Evolutionary conservation across 2,113 vertebrate genomes (phyloP).

Genomic region (Chaenogobius annularis): DNA sequence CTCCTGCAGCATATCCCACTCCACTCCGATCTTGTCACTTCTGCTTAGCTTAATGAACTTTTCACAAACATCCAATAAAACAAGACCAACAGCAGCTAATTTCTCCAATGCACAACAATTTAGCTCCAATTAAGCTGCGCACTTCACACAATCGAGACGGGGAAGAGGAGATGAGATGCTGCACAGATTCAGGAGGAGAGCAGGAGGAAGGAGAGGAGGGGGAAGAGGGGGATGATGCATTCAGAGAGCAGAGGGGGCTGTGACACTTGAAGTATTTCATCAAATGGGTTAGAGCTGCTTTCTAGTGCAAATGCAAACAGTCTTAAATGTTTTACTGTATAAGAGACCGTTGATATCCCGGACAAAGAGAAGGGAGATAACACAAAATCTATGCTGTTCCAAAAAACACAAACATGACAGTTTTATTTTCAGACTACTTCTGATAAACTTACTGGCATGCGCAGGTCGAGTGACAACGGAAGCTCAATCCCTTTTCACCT

Average conservation of each 20-base stretch:
- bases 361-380: neutral
- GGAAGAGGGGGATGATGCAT: neutral
- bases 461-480: too few relatives aligned
- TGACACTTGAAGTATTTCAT: constrained; percentile 35
- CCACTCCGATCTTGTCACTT: neutral
- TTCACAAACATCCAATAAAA: constrained; percentile 10
- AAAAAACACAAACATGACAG: too few relatives aligned
- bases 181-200: neutral
- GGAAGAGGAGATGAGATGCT: neutral
- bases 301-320: constrained; percentile 34
- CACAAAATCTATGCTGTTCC: neutral
- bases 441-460: too few relatives aligned
- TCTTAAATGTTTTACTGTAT: neutral
- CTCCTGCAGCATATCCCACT: neutral
- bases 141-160: neutral
- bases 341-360: neutral
- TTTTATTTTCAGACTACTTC: too few relatives aligned
- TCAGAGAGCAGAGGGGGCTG: neutral
- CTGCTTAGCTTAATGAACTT: constrained; percentile 19
- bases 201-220: neutral
- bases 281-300: constrained; percentile 38
- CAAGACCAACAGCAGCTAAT: constrained; percentile 13
- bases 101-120: constrained; percentile 34
- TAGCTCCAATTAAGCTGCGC: constrained; percentile 50
- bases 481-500: too few relatives aligned